Evolutionary conservation across 2,113 vertebrate genomes (phyloP), one percentile per base, ranked within the genome.

Genomic region (Lampris megalopsis): DNA sequence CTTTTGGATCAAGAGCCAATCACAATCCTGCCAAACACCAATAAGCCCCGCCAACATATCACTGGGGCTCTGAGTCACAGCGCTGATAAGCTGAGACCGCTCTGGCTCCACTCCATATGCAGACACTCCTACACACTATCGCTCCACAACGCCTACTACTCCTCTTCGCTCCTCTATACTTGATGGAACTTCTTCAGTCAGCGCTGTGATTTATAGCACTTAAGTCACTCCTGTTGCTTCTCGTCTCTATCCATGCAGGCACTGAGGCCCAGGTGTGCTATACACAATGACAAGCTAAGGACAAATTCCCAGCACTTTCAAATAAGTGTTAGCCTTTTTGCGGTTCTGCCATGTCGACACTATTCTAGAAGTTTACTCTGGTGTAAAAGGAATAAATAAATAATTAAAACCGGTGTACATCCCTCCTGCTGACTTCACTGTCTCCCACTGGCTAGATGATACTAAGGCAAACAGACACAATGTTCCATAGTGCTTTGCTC

Each of bases 161-260:
- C 68, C 81, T 83, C 80, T 78, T 84, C 83, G 72, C 85, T 84
- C 78, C 60, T 79, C 83, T 87, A 88, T 89, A 91, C 87, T 84
- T 86, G 87, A 80, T 13, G 45, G 57, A 69, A 85, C 79, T 85
- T 83, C 49, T 57, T 87, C 73, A 86, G 58, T 85, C 62, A 70
- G 74, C 45, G 74, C 45, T 11, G 67, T 74, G 66, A 75, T 72
- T 78, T 86, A 24, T 65, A 80, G 70, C 68, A 56, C 50, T 73
- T 68, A 58, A 3, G 49, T 75, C 70, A 13, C 68, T 71, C 77
- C 68, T 72, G 79, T 77, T 85, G 72, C 67, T 74, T 67, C 63
- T 69, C 58, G 54, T 68, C 53, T 75, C 45, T 60, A 13, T 59
- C 45, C 57, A 75, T 77, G 72, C 72, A 74, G 66, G 56, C 58